Conservation (phyloP, 2,113 vertebrate genomes). For the Cyanistes caeruleus region DNA sequence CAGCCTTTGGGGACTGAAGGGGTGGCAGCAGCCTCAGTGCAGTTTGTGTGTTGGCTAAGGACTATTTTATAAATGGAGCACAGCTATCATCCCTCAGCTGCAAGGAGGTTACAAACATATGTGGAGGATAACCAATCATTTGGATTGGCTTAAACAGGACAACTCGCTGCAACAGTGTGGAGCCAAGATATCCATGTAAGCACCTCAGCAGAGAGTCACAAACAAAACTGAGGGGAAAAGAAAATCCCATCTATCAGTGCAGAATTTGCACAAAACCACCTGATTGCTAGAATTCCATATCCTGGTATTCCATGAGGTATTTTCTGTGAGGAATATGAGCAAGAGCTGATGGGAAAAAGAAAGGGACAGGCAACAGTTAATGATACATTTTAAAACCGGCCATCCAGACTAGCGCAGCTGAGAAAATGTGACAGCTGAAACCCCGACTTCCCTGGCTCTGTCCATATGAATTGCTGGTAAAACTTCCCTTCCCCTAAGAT, state of each 20-base stretch:
- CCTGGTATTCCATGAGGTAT: not conserved
- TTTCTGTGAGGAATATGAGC: not conserved
- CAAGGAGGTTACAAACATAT: not conserved
- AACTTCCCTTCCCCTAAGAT: not conserved
- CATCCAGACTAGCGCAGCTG: not conserved
- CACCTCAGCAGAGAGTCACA: not conserved
- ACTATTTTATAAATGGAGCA: not conserved
- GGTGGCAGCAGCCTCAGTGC: not conserved
- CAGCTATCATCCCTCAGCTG: not conserved
- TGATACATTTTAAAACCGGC: not conserved
- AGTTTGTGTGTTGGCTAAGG: not conserved
- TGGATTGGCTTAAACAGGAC: not conserved
- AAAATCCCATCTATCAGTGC: not conserved
- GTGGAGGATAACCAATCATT: not conserved
- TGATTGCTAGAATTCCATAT: not conserved
- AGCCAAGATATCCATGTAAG: accelerated
- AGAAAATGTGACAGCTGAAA: constrained; percentile 8
- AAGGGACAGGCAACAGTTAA: not conserved
- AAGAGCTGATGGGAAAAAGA: not conserved
- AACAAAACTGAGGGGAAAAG: not conserved
- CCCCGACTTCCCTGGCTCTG: not conserved
- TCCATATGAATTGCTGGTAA: not conserved
- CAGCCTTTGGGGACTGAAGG: not conserved
- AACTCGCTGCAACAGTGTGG: not conserved
- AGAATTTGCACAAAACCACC: not conserved